Conservation (phyloP, 2,113 vertebrate genomes). For the Eulacestoma nigropectus region DNA sequence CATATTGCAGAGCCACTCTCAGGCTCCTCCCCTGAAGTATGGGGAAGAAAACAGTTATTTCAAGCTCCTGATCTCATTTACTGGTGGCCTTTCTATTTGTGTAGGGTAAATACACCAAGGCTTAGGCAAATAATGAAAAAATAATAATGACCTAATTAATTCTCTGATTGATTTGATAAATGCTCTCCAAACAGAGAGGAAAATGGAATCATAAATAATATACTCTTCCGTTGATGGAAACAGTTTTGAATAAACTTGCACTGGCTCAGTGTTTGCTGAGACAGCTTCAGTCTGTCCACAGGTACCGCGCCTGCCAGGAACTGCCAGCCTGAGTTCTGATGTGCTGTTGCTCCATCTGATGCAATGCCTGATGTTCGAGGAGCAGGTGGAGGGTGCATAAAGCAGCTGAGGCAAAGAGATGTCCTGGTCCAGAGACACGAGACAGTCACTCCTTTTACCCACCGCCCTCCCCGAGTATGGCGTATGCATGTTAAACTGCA, state of each 20-base stretch:
- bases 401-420: not conserved
- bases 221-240: not conserved
- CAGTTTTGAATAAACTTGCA: not conserved
- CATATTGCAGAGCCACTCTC: not conserved
- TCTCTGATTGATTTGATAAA: constrained; percentile 47
- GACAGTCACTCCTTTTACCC: not conserved
- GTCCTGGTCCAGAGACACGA: not conserved
- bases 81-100: not conserved
- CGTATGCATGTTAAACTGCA: rapidly evolving
- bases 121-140: constrained; percentile 38
- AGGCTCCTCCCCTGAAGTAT: not conserved
- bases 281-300: not conserved
- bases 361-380: not conserved
- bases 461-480: rapidly evolving
- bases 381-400: not conserved
- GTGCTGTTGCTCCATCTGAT: not conserved
- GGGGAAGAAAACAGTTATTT: not conserved
- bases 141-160: constrained; percentile 26
- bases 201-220: constrained; percentile 48
- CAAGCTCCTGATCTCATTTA: not conserved
- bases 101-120: not conserved
- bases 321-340: rapidly evolving
- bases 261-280: not conserved
- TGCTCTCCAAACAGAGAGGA: constrained; percentile 24
- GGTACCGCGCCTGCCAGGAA: rapidly evolving